Percentiles rank a stretch among this genome's conserved stretches.
Conservation (phyloP, 2,113 vertebrate genomes). For the Eublepharis macularius region DNA sequence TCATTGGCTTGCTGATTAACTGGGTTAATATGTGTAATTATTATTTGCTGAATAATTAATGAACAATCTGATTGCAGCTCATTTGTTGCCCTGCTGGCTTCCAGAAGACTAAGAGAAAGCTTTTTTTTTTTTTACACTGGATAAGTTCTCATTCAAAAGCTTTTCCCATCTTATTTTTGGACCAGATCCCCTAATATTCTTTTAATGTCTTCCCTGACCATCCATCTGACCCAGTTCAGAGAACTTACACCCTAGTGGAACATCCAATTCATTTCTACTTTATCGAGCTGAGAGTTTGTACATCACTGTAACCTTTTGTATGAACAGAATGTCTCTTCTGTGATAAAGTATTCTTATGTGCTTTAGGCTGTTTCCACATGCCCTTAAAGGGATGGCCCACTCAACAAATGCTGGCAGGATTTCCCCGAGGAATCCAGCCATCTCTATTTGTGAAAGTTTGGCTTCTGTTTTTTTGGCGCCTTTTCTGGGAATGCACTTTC, state of each 20-base stretch:
- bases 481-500: too few relatives aligned
- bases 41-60: neutral
- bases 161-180: neutral
- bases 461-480: too few relatives aligned
- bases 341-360: neutral
- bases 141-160: neutral
- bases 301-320: neutral
- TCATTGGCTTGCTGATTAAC: neutral
- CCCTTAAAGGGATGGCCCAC: too few relatives aligned
- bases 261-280: neutral
- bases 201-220: too few relatives aligned
- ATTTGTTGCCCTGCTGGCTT: neutral
- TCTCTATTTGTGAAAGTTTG: too few relatives aligned
- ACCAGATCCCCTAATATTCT: neutral
- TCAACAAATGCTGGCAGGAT: too few relatives aligned
- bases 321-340: neutral
- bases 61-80: neutral
- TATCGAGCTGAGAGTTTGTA: neutral
- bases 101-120: neutral
- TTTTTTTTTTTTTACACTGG: neutral
- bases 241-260: too few relatives aligned
- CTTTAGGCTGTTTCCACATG: too few relatives aligned
- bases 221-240: neutral
- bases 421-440: too few relatives aligned
- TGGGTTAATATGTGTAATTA: neutral